These are phyloP conservation scores for Gymnosoma rotundatum DNA, from an alignment of 2,888 invertebrate genomes.

Conservation along the genomic window DNA sequence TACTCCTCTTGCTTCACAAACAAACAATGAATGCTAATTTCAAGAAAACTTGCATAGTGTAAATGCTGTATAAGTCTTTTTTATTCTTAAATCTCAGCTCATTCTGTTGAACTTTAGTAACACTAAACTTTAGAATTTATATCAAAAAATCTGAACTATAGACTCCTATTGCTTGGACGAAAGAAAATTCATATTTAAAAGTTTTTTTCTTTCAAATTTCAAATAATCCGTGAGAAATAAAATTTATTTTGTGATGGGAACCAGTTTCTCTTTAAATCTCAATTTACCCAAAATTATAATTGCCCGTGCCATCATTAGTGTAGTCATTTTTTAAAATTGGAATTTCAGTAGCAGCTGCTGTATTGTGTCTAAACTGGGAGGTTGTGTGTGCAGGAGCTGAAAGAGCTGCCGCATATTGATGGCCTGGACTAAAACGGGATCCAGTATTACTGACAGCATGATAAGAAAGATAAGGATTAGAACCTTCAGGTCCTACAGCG, in stretches of 20 bases:
- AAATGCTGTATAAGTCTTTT: no score
- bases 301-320: slow-evolving; percentile 85
- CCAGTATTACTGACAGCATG: slow-evolving; percentile 73
- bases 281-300: slow-evolving; percentile 85
- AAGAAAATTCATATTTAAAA: no score
- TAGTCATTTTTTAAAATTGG: slow-evolving; percentile 85
- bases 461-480: slow-evolving; percentile 70
- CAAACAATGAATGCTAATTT: no score
- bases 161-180: no score
- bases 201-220: no score
- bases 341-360: slow-evolving; percentile 82
- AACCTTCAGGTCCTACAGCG: slow-evolving; percentile 34
- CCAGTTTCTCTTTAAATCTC: background rate
- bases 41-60: no score
- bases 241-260: background rate
- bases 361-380: slow-evolving; percentile 61
- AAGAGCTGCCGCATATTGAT: slow-evolving; percentile 44
- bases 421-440: slow-evolving; percentile 10
- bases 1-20: no score
- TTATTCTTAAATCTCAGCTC: no score
- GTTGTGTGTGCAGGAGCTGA: slow-evolving; percentile 27
- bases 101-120: no score
- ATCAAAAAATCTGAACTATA: no score
- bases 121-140: no score
- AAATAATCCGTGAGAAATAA: no score